Base-by-base conservation (phyloP, 2,888 invertebrate species). In the Amiota communis region DNA sequence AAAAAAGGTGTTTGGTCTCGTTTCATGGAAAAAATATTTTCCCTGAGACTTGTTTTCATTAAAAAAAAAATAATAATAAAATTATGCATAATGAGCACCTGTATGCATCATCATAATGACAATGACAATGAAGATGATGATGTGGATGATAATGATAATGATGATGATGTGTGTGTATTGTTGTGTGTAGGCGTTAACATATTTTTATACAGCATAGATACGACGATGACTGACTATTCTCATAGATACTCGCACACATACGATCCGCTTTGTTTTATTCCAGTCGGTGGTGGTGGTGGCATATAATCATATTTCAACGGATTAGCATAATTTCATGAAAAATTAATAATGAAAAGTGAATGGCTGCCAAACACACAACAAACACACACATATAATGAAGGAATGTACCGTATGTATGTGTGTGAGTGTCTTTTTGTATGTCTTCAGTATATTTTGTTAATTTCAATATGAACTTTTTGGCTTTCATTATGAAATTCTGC, bases 311-410 rank as follows among this genome's bases (percentile, higher is more conserved):
- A 86, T 86, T 85, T 85, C 86, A 86, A 80, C 78, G 85, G 86
- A 85, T 85, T 85, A 84, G 85, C 85, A 85, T 85, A 86, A 86
- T 85, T 85, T 86, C 78, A 80, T 78, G 79, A 79, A 75, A 77
- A 79, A 86, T 84, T 85, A 82, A 86, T 86, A 85, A 85, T 85
- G 84, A 86, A 85, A 85, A 86, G 86, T 86, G 86, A 85, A 82
- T 82, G 84, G 81, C 59, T 65, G 51, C 11, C 46, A 46, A 23
- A 0, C 11, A 46, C 63, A 57, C n/a, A n/a, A 15, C 15, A 64
- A 12, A 64, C 64, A 49, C 49, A 20, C 17, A 67, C 11, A 64
- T 64, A 64, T 23, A 23, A 3, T 23, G 23, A 23, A 23, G 23
- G 23, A 49, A 59, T 13, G n/a, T 15, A 15, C 9, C 11, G n/a